Conservation (phyloP, 1,140 invertebrate genomes). For the Phymorhynchus buccinoides region DNA sequence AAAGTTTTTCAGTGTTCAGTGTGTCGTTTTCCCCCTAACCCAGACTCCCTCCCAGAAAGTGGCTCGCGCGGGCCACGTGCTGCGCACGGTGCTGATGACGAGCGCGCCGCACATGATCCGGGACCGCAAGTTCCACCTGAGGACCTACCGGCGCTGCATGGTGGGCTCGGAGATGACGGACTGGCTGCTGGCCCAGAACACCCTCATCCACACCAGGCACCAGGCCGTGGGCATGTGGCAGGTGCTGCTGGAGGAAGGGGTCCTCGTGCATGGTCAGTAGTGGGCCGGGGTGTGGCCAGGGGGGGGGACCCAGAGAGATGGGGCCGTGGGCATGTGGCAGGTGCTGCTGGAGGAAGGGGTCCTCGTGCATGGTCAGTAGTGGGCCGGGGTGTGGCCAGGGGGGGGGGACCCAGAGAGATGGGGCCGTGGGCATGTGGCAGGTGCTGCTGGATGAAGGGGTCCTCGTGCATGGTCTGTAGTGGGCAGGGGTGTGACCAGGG, state of each 20-base stretch:
- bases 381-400: neutral
- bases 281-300: neutral
- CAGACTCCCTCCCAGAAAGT: slow-evolving; percentile 79
- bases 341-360: neutral
- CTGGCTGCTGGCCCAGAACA: slow-evolving; percentile 79
- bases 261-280: slow-evolving; percentile 83
- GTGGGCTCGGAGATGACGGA: slow-evolving; percentile 81
- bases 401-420: neutral
- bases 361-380: neutral
- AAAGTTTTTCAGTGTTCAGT: neutral
- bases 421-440: neutral
- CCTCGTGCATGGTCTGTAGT: neutral
- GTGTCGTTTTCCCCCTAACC: neutral
- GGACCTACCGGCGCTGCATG: slow-evolving; percentile 76
- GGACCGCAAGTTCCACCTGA: slow-evolving; percentile 76
- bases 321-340: no score
- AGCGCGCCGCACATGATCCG: slow-evolving; percentile 79
- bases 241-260: slow-evolving; percentile 86
- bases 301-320: neutral
- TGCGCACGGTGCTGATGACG: slow-evolving; percentile 81
- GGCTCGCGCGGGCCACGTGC: slow-evolving; percentile 80
- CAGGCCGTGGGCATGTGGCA: slow-evolving; percentile 89
- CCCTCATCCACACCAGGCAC: slow-evolving; percentile 77
- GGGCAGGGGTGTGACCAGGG: neutral
- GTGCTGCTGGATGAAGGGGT: neutral